Evolutionary conservation across 2,113 vertebrate species (phyloP), one percentile per base, ranked within the genome.

Genomic region (Callocephalon fimbriatum): DNA sequence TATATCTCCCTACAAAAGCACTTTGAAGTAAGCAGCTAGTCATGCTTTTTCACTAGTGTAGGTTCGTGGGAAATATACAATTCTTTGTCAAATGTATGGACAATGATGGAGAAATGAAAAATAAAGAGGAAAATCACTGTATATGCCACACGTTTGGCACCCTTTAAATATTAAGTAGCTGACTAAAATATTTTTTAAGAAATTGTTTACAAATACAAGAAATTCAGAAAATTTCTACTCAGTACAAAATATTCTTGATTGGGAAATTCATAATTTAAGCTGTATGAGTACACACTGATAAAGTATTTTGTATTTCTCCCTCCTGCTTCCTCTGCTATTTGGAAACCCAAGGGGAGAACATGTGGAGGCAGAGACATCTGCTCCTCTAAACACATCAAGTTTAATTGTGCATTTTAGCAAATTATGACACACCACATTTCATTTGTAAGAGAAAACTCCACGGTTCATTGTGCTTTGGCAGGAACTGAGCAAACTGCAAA

Each of bases 291-390:
- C 25, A 67, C n/a, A 25, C 3, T 78, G 54, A 86, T 89, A 40
- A 50, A 63, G 20, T 16, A 6, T 53, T 68, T 59, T 77, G 44
- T 53, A 66, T 90, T 77, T 81, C 21, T 87, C 27, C 23, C n/a
- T 85, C 42, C n/a, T 96, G 65, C 47, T 88, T 90, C 26, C 40
- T 93, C 45, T 74, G 42, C 25, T 71, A 9, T 66, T 84, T 81
- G 22, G 68, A 90, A 95, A 74, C 15, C 54, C 70, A 71, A 53
- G 20, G 65, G 61, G 42, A 90, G 37, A 93, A 53, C 32, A 32
- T 42, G 87, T 74, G 40, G 44, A 93, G 50, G 37, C 45, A 81
- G 23, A 87, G 54, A 61, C 85, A 93, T 90, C 91, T 96, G 81
- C 37, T 90, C 5, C n/a, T 85, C 45, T 65, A 90, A 93, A 77